Evolutionary conservation across 2,797 vertebrate species (phyloP).

Genomic region (Acrocephalus scirpaceus): DNA sequence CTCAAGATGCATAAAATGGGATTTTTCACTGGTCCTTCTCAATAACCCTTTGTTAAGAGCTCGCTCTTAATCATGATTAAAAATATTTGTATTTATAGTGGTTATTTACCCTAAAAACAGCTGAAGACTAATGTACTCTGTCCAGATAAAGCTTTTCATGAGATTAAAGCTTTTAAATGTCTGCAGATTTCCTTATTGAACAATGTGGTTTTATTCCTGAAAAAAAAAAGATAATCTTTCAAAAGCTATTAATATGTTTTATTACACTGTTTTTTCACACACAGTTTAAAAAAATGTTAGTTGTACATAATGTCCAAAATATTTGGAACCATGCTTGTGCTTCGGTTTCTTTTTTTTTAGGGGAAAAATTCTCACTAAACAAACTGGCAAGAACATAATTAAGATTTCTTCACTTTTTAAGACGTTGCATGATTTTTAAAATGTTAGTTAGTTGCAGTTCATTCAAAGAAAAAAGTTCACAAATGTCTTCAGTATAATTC

Average conservation of each 20-base stretch:
- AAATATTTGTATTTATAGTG: slow-evolving; percentile 47
- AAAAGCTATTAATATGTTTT: slow-evolving; percentile 47
- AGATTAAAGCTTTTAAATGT: slow-evolving; percentile 65
- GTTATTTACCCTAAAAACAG: slow-evolving; percentile 53
- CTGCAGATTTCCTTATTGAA: slow-evolving; percentile 45
- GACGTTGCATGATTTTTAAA: neutral
- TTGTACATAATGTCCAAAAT: neutral
- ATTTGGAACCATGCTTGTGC: neutral
- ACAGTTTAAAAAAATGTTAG: slow-evolving; percentile 30
- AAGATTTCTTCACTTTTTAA: neutral
- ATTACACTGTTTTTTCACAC: slow-evolving; percentile 23
- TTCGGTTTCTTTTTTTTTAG: neutral
- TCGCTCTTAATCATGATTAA: neutral
- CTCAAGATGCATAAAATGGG: neutral
- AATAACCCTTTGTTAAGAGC: neutral
- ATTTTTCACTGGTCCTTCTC: neutral
- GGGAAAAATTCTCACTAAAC: neutral
- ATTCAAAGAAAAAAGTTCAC: neutral
- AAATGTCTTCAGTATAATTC: slow-evolving; percentile 11
- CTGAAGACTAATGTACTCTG: slow-evolving; percentile 51
- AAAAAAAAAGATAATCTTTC: slow-evolving; percentile 35
- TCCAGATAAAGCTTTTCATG: slow-evolving; percentile 53
- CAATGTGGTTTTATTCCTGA: slow-evolving; percentile 20
- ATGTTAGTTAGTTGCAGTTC: neutral
- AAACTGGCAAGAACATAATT: neutral